These are phyloP conservation scores for Drosophila birchii DNA, from an alignment of 2,888 invertebrate genomes.

Conservation along the genomic window DNA sequence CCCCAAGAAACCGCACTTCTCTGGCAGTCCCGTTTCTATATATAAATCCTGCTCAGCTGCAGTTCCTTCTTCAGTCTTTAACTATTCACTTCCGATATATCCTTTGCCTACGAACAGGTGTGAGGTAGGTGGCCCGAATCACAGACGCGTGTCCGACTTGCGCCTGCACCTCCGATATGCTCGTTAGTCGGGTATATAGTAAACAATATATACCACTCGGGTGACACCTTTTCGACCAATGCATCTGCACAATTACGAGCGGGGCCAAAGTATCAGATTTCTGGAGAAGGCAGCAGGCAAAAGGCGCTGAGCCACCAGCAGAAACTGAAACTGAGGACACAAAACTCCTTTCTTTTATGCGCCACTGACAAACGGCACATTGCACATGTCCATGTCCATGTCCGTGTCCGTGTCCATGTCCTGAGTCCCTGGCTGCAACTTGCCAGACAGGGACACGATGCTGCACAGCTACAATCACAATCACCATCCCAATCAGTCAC, in stretches of 20 bases:
- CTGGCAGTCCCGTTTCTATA: not conserved
- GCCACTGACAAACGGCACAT: constrained; percentile 81
- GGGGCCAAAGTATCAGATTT: constrained; percentile 74
- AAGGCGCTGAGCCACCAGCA: constrained; percentile 48
- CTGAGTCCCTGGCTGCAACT: constrained; percentile 22
- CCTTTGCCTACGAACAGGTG: constrained; percentile 34
- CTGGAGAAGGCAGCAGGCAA: constrained; percentile 60
- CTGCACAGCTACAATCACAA: constrained; percentile 61
- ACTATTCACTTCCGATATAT: constrained; percentile 28
- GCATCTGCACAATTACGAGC: constrained; percentile 80
- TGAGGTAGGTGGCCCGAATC: constrained; percentile 54
- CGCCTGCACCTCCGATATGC: constrained; percentile 50
- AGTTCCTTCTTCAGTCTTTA: constrained; percentile 9
- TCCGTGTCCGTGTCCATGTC: constrained; percentile 27
- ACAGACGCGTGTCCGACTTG: constrained; percentile 73
- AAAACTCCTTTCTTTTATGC: constrained; percentile 79
- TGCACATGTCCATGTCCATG: constrained; percentile 70
- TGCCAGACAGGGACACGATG: constrained; percentile 38
- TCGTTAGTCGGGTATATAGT: constrained; percentile 59
- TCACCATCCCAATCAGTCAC: constrained; percentile 76
- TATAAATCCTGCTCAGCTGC: constrained; percentile 22
- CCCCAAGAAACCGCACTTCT: not conserved
- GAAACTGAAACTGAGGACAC: constrained; percentile 49
- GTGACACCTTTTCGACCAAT: constrained; percentile 76
- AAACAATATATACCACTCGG: constrained; percentile 50